Evolutionary conservation across 2,113 vertebrate species (phyloP).

Genomic region (Camelus bactrianus): DNA sequence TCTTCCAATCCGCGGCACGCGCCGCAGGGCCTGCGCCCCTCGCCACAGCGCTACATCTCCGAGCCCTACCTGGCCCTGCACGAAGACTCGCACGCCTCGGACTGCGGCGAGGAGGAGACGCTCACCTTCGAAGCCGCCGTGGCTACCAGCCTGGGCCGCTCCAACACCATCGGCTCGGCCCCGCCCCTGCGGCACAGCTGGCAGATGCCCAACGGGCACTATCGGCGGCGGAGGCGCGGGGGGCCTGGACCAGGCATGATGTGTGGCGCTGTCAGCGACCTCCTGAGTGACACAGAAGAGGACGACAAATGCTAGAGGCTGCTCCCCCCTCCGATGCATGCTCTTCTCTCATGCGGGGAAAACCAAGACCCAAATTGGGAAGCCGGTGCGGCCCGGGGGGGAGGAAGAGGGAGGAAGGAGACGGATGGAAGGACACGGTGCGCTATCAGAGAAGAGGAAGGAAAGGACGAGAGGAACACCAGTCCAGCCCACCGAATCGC

Average conservation of each 20-base stretch:
- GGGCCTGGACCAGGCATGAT: conserved; percentile 88
- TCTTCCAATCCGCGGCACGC: conserved; percentile 84
- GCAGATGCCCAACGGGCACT: conserved; percentile 98
- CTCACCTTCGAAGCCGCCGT: conserved; percentile 97
- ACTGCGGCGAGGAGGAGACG: conserved; percentile 93
- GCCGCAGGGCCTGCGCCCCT: conserved; percentile 89
- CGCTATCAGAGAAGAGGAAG: conserved; percentile 39
- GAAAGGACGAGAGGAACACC: conserved; percentile 70
- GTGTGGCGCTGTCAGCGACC: conserved; percentile 90
- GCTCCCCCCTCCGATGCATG: conserved; percentile 86
- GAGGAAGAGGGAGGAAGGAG: conserved; percentile 73
- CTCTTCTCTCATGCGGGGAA: conserved; percentile 86
- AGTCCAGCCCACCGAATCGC: conserved; percentile 73
- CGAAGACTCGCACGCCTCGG: conserved; percentile 91
- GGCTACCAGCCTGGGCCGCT: conserved; percentile 94
- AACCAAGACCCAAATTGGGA: conserved; percentile 81
- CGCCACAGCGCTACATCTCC: conserved; percentile 96
- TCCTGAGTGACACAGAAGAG: conserved; percentile 96
- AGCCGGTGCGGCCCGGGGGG: conserved; percentile 81
- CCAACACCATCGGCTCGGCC: conserved; percentile 95
- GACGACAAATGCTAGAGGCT: conserved; percentile 95
- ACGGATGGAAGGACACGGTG: conserved; percentile 76
- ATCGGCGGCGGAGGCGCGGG: conserved; percentile 92
- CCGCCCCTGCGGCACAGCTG: conserved; percentile 96
- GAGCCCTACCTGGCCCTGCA: conserved; percentile 97